A percentile compares a stretch with the other conserved stretches of the same genome.
Conservation (phyloP, 2,797 vertebrate species). For the Lemur catta region DNA sequence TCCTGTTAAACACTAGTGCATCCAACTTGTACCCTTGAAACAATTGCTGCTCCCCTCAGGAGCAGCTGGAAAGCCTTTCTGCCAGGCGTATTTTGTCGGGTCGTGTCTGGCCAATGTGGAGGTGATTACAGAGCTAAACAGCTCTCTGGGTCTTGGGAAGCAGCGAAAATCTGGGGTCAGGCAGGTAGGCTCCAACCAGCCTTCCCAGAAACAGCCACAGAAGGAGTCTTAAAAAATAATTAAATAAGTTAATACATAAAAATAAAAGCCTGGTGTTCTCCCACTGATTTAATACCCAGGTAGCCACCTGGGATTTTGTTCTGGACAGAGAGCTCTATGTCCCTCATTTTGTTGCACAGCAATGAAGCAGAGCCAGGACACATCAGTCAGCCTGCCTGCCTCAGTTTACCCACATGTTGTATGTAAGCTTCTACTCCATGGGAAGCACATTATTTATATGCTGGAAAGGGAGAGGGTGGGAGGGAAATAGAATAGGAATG, state of each 20-base stretch:
- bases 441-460: not conserved
- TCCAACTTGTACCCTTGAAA: not conserved
- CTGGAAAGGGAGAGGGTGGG: not conserved
- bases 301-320: not conserved
- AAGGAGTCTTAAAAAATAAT: not conserved
- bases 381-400: not conserved
- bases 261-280: not conserved
- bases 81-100: slow-evolving; percentile 11
- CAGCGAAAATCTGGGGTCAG: not conserved
- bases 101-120: not conserved
- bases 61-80: not conserved
- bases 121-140: not conserved
- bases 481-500: not conserved
- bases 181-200: not conserved
- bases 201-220: not conserved
- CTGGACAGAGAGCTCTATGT: not conserved
- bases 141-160: not conserved
- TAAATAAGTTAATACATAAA: not conserved
- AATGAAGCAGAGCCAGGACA: not conserved
- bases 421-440: not conserved
- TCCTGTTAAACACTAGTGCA: not conserved
- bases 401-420: slow-evolving; percentile 6
- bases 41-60: not conserved
- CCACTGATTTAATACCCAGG: not conserved
- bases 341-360: not conserved